Percentiles rank a stretch among this genome's conserved stretches.
These are phyloP conservation scores for Psettodes erumei DNA, from an alignment of 2,113 vertebrate genomes.

Conservation along the genomic window DNA sequence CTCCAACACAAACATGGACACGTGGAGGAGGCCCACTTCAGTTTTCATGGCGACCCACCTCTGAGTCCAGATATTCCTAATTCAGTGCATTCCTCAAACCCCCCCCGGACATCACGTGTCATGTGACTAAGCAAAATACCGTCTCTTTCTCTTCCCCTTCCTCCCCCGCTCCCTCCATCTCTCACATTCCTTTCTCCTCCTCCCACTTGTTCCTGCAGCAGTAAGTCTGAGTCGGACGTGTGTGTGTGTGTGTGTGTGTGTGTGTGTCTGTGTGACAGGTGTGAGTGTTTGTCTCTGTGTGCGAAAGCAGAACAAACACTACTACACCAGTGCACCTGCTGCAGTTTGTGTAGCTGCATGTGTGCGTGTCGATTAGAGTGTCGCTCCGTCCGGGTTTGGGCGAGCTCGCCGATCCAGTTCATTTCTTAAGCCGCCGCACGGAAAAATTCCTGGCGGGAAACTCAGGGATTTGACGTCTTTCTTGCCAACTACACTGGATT, in stretches of 20 bases:
- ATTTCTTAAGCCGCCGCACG: constrained; percentile 7
- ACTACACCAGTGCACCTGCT: background rate
- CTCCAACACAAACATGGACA: background rate
- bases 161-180: background rate
- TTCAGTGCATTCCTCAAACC: too few species aligned
- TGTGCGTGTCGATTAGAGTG: background rate
- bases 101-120: background rate
- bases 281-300: background rate
- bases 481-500: background rate
- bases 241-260: background rate
- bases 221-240: constrained; percentile 17
- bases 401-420: constrained; percentile 45
- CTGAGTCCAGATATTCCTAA: constrained; percentile 36
- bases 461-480: background rate
- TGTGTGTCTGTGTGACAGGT: background rate
- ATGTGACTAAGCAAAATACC: constrained; percentile 30
- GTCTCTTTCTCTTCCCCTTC: constrained; percentile 1
- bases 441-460: constrained; percentile 43
- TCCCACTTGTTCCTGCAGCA: constrained; percentile 37
- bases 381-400: background rate
- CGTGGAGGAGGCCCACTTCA: background rate
- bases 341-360: background rate
- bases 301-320: background rate
- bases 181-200: constrained; percentile 47
- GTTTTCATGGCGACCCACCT: constrained; percentile 30